Base-by-base conservation (phyloP, 2,113 vertebrate species). In the Carollia perspicillata region DNA sequence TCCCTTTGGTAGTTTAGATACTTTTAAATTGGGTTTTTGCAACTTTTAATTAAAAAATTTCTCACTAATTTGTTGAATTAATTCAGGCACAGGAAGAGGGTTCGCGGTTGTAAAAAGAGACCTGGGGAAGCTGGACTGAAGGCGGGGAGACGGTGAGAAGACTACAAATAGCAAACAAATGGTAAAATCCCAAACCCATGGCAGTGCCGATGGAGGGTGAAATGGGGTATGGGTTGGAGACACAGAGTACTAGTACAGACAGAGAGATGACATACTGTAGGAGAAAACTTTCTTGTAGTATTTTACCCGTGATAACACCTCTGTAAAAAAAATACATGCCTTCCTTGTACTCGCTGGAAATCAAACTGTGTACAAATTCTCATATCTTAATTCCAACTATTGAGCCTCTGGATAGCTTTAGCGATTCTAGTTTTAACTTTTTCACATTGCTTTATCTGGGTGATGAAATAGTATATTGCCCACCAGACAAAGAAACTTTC, bases 401-500 rank as follows among this genome's bases (percentile, higher is more conserved):
- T 81, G 89, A 22, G 68, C 16, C 30, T 72, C 80, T 55, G 51
- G 12, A 18, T 22, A 20, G 16, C 23, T n/a, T 90, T 40, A 77
- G 13, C 63, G n/a, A 53, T 58, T 90, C 83, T 33, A 12, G 18
- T 90, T 91, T 92, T 44, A n/a, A 6, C 4, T 90, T 44, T 66
- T 71, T 8, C 23, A 78, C n/a, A 7, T 68, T 55, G 28, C 17
- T 95, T 79, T 77, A 69, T 95, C 85, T 86, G 44, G 28, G 30
- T 60, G 44, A 30, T 40, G 91, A 92, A 90, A 94, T 42, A 12
- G 44, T 94, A 71, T 65, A 71, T 85, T 95, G 77, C 66, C 91
- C 77, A 44, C 14, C 84, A 89, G 69, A 96, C 97, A 97, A 97
- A 95, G 84, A 96, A 88, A 75, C 63, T 96, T 96, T 90, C 95